phyloP scores from a whole-genome alignment of 2,113 vertebrate species.

The Mustelus asterias region DNA sequence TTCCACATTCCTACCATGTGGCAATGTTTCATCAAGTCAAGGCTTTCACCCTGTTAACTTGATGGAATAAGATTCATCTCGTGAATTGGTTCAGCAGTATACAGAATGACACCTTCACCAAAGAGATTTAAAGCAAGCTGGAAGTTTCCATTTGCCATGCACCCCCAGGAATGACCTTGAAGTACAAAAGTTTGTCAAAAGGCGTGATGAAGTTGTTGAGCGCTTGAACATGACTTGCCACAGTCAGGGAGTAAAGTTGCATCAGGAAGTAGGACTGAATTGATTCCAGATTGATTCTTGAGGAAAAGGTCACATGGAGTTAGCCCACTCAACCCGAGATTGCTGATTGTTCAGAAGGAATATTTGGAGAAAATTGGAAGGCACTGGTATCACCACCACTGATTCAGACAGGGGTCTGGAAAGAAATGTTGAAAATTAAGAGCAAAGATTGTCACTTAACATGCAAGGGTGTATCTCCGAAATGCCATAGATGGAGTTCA shows the following conservation, averaged over 20 bases:
- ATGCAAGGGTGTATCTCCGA: background rate
- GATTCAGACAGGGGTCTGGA: background rate
- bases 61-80: background rate
- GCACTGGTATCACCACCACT: background rate
- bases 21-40: background rate
- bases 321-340: background rate
- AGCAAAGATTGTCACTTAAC: background rate
- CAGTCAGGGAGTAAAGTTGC: background rate
- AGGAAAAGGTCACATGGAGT: background rate
- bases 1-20: background rate
- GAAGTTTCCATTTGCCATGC: background rate
- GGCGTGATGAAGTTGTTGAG: background rate
- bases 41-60: background rate
- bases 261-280: background rate
- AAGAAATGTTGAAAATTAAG: background rate
- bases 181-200: background rate
- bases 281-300: background rate
- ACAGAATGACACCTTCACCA: background rate
- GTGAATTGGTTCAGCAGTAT: background rate
- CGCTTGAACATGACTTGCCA: background rate
- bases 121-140: background rate
- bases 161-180: background rate
- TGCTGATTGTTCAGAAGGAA: background rate
- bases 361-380: background rate
- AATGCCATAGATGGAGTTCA: no score